Conservation (phyloP, 2,113 vertebrate species). For the Pseudolaguvia tuberculata region DNA sequence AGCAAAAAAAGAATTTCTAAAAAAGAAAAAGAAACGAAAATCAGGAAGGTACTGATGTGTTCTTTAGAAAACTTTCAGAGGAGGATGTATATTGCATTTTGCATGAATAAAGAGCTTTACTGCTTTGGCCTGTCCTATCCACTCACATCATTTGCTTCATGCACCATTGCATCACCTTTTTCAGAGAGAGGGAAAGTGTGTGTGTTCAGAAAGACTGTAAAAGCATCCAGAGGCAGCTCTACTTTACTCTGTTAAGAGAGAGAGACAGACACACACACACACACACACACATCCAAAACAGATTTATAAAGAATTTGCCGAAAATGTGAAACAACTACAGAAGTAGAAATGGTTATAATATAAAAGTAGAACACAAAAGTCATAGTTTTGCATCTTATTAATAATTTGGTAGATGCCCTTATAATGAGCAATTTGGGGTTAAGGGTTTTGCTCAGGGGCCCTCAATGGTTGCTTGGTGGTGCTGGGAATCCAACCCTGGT, state of each 20-base stretch:
- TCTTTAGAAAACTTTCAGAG: conserved; percentile 69
- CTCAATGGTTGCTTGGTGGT: no score
- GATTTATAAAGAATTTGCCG: background rate
- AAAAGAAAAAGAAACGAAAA: conserved; percentile 27
- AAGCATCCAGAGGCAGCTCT: conserved; percentile 23
- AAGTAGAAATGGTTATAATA: background rate
- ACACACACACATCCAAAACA: background rate
- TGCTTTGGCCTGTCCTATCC: conserved; percentile 90
- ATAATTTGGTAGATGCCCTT: no score
- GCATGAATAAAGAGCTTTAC: conserved; percentile 84
- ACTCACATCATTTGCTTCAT: conserved; percentile 87
- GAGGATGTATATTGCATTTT: conserved; percentile 87
- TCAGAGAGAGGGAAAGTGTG: conserved; percentile 42
- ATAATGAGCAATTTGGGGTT: no score
- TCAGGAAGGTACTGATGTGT: conserved; percentile 28
- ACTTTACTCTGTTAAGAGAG: background rate
- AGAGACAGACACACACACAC: background rate
- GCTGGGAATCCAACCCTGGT: no score
- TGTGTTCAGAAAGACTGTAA: conserved; percentile 12
- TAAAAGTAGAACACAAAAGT: no score
- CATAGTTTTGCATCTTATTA: no score
- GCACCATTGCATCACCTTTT: conserved; percentile 69
- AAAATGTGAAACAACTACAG: background rate
- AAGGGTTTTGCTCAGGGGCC: no score
- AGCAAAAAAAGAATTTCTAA: no score